Base-by-base conservation (phyloP, 2,888 invertebrate genomes). In the Tinea trinotella region DNA sequence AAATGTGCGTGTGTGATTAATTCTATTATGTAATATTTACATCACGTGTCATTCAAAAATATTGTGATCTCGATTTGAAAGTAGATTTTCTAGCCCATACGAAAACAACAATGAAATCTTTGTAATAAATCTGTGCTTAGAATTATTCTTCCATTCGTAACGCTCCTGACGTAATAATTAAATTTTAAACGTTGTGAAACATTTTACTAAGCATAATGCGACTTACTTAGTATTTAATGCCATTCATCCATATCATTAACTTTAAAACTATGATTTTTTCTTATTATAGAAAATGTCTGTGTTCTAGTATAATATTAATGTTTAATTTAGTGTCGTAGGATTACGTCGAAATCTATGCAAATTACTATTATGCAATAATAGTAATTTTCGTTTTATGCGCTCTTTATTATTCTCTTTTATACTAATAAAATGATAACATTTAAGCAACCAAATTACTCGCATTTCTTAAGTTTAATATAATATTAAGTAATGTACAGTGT, bases 21-120 rank as follows among this genome's bases (percentile, higher is more conserved):
- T 7, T 40, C 12, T 5, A 5, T 46, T 46, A 24, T 13, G 50
- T 50, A 22, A 24, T 50, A 12, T 50, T 50, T 15, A 50, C 50
- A 50, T 50, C 19, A 46, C 50, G 50, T 50, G 50, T 18, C 22
- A 24, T 24, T 50, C 20, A 24, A 50, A 24, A 50, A 50, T 50
- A 50, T 18, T 15, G 50, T 24, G 24, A 13, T 50, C 50, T 24
- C 24, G 24, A 24, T 50, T 50, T 50, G 50, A 50, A 50, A 50
- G 50, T 50, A 50, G 50, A 24, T 50, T 50, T 50, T 24, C 13
- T 13, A 24, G 24, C 48, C 13, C 24, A 24, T 18, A n/a, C 50
- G 24, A 50, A 10, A 24, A 13, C n/a, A 50, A 46, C 46, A 46
- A 22, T 24, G 50, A 15, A 50, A 24, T 24, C 46, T 19, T 7